These are phyloP conservation scores for Xestia xanthographa DNA, from an alignment of 2,888 invertebrate species.

Conservation along the genomic window DNA sequence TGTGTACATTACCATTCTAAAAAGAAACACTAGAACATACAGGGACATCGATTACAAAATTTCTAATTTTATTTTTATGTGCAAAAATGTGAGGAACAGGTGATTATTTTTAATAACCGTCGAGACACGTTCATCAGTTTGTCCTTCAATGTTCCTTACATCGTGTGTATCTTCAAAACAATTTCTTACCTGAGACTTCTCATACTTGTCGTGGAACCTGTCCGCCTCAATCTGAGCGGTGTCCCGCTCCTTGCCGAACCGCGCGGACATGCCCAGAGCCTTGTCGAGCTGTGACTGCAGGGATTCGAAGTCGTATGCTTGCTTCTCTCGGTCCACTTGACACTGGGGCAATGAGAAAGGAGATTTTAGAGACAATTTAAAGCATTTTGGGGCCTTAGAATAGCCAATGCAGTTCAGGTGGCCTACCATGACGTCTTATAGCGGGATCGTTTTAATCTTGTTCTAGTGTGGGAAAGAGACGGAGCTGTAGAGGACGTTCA, in stretches of 20 bases:
- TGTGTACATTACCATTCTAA: background rate
- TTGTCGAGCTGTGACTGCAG: conserved; percentile 97
- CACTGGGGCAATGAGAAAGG: conserved; percentile 85
- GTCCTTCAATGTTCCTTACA: background rate
- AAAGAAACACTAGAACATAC: background rate
- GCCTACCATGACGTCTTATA: no score
- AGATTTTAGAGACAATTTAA: background rate
- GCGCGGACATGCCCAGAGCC: conserved; percentile 95
- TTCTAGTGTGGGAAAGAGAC: no score
- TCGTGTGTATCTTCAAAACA: background rate
- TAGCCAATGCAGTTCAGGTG: background rate
- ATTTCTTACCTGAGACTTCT: conserved; percentile 95
- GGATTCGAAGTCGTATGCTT: conserved; percentile 97
- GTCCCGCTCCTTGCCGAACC: conserved; percentile 97
- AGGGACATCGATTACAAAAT: background rate
- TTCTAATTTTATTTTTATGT: background rate
- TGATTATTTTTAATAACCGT: background rate
- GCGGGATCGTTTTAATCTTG: no score
- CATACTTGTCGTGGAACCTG: conserved; percentile 96
- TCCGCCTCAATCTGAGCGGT: conserved; percentile 95
- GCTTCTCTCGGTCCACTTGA: conserved; percentile 97
- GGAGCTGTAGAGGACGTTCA: no score
- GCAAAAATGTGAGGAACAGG: background rate
- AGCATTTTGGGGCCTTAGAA: background rate
- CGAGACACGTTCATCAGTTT: no score